Percentiles rank a stretch among this genome's conserved stretches.
These are phyloP conservation scores for Callipepla californica DNA, from an alignment of 2,113 vertebrate genomes.

Conservation along the genomic window DNA sequence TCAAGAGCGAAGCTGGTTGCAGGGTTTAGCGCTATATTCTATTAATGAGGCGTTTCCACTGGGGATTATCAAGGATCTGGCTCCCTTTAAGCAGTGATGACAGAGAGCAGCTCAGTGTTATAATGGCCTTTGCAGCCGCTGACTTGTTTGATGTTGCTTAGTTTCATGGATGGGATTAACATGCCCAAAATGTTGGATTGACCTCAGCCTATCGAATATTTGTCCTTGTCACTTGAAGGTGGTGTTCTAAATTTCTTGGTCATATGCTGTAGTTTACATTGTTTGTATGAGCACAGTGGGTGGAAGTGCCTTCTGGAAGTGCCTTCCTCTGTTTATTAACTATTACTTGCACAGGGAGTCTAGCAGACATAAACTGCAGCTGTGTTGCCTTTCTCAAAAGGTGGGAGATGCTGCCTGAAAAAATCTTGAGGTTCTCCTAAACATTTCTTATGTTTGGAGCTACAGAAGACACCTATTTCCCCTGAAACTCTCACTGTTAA, in stretches of 20 bases:
- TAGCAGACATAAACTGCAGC: neutral
- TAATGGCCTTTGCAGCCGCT: neutral
- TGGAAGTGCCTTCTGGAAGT: neutral
- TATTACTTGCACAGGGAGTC: neutral
- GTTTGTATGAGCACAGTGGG: neutral
- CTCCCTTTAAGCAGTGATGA: neutral
- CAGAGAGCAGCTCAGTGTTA: neutral
- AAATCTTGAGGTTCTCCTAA: neutral
- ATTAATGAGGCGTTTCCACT: constrained; percentile 5
- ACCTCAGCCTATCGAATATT: neutral
- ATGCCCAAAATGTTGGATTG: neutral
- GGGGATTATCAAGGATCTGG: neutral
- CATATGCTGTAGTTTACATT: neutral
- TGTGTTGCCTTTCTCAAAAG: neutral
- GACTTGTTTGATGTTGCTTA: neutral
- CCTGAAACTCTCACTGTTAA: neutral
- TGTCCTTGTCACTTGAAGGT: neutral
- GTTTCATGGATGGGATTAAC: neutral
- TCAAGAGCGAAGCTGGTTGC: constrained; percentile 1
- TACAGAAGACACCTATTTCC: constrained; percentile 7
- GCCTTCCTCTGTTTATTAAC: neutral
- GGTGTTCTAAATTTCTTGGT: neutral
- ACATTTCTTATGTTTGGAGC: constrained; percentile 12
- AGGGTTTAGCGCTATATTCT: neutral
- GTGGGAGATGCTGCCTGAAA: neutral